Conservation (phyloP, 2,113 vertebrate genomes). For the Todiramphus saurophagus region DNA sequence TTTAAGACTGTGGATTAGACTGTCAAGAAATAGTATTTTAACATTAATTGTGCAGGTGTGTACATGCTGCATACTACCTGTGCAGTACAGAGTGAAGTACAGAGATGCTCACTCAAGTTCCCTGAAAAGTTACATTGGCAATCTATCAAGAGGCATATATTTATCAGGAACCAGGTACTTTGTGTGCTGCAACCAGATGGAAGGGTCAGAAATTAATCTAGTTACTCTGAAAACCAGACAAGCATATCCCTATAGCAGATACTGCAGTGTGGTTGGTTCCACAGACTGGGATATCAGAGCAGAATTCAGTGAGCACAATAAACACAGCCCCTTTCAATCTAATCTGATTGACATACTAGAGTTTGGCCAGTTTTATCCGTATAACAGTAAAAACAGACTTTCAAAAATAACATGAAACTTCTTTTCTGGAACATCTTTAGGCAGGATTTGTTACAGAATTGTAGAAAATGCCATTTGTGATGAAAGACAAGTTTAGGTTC, state of each 20-base stretch:
- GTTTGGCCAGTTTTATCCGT: neutral
- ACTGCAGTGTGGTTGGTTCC: neutral
- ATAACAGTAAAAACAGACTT: neutral
- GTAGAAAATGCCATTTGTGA: neutral
- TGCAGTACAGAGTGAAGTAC: neutral
- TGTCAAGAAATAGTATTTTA: neutral
- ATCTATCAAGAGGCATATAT: neutral
- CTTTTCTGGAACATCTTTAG: neutral
- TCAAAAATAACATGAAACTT: neutral
- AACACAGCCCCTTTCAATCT: neutral
- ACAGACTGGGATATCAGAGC: neutral
- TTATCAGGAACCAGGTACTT: neutral
- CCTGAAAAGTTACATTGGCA: neutral
- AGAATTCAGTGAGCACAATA: neutral
- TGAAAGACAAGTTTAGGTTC: neutral
- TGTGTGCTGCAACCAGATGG: neutral
- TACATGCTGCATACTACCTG: neutral
- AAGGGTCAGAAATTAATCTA: neutral
- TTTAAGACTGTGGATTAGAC: neutral
- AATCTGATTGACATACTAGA: neutral
- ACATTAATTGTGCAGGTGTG: fast-evolving
- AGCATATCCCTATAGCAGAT: neutral
- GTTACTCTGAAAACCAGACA: neutral
- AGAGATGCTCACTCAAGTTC: neutral
- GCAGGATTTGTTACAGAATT: neutral